These are phyloP conservation scores for Rallus crepitans DNA, from an alignment of 2,797 vertebrate genomes.

Conservation along the genomic window DNA sequence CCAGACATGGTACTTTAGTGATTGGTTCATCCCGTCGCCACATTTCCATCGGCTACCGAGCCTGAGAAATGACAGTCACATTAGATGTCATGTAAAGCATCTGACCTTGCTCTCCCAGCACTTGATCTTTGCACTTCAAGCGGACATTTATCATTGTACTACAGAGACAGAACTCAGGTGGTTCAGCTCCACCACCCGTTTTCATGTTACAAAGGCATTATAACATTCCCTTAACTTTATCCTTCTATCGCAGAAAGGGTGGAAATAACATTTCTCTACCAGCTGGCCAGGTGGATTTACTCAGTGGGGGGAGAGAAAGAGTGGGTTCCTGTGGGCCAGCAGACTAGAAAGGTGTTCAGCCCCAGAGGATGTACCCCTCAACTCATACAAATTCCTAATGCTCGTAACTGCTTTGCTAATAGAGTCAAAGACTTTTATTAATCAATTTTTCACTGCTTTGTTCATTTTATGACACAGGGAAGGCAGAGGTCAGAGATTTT, in stretches of 20 bases:
- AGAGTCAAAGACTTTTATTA: constrained; percentile 33
- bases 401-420: constrained; percentile 20
- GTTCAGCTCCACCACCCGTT: constrained; percentile 48
- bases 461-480: constrained; percentile 64
- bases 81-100: constrained; percentile 79
- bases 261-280: background rate
- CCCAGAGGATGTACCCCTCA: background rate
- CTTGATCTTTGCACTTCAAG: constrained; percentile 80
- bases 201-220: constrained; percentile 32
- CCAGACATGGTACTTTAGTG: constrained; percentile 91
- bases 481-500: constrained; percentile 71
- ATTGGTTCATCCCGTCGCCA: constrained; percentile 90
- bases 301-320: background rate
- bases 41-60: constrained; percentile 87
- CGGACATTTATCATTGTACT: constrained; percentile 76
- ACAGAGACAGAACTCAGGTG: constrained; percentile 77
- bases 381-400: constrained; percentile 10
- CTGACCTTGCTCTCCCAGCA: constrained; percentile 78
- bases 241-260: background rate
- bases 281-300: constrained; percentile 33
- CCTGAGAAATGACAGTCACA: constrained; percentile 89
- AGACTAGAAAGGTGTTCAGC: background rate
- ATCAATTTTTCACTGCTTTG: constrained; percentile 46
- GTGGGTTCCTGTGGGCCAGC: background rate
- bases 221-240: constrained; percentile 15